Evolutionary conservation across 2,888 invertebrate genomes (phyloP).

Genomic region (Dorcus parallelipipedus): DNA sequence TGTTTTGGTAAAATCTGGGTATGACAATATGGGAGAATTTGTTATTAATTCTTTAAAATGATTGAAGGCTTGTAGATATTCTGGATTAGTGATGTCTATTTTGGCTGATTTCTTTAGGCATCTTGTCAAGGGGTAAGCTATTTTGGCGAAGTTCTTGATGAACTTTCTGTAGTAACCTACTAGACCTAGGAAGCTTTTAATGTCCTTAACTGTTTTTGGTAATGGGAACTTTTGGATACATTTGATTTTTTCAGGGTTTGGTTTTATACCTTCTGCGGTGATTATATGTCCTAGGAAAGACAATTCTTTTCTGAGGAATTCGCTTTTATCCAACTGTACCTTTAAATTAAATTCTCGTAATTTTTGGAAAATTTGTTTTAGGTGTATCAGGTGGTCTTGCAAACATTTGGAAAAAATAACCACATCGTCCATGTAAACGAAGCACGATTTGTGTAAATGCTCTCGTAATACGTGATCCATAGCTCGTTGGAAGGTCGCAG

Average conservation of each 20-base stretch:
- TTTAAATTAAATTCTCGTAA: slow-evolving; percentile 13
- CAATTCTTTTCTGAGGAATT: slow-evolving; percentile 17
- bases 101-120: background rate
- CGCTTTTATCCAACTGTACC: slow-evolving; percentile 14
- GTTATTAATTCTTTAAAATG: slow-evolving; percentile 17
- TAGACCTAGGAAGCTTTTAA: background rate
- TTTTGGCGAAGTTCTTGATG: background rate
- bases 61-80: slow-evolving; percentile 7
- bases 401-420: slow-evolving; percentile 10
- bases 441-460: background rate
- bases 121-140: slow-evolving; percentile 9
- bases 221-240: slow-evolving; percentile 9
- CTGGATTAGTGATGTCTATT: background rate
- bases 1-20: slow-evolving; percentile 21
- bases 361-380: slow-evolving; percentile 13
- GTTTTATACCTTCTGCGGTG: slow-evolving; percentile 14
- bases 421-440: slow-evolving; percentile 14
- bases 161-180: no score
- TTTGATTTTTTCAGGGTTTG: slow-evolving; percentile 9
- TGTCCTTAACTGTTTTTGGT: slow-evolving; percentile 7
- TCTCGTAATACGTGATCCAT: slow-evolving; percentile 14
- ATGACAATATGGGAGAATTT: slow-evolving; percentile 14
- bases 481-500: slow-evolving; percentile 12
- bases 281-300: slow-evolving; percentile 13
- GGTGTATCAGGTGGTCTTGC: slow-evolving; percentile 9